Evolutionary conservation across 2,888 invertebrate genomes (phyloP), one percentile per base, ranked within the genome.

Genomic region (Terebella lapidaria): DNA sequence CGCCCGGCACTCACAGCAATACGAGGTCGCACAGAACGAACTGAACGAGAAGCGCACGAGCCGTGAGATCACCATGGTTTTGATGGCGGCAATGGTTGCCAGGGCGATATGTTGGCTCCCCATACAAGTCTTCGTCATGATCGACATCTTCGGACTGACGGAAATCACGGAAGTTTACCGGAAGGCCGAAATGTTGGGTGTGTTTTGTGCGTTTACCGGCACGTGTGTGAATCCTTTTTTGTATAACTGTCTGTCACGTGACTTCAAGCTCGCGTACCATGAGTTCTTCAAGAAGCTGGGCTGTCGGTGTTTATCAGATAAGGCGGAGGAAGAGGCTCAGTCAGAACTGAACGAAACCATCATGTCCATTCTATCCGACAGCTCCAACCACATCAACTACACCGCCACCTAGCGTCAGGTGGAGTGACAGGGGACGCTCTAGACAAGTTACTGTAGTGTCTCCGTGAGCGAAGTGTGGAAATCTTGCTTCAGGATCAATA

Each of bases 311-410:
- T 10, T 29, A 25, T 2, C 10, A 29, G 53, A 47, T 18, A 46
- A 53, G 1, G 54, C 52, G 29, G 60, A 63, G 42, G 56, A 60
- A 5, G 54, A 59, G 35, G 30, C 30, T 47, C 25, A 58, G n/a
- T 20, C 56, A 18, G 66, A 68, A 27, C 61, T 67, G 59, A 68
- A 68, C 47, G 68, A 68, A 42, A 68, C 68, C 25, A 68, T 68
- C 46, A 63, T 68, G 66, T 68, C 68, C 1, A 68, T 68, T 55
- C 63, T 68, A 20, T 65, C 68, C 20, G 68, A 68, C 52, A 65
- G 65, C 30, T 65, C 66, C 30, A 68, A 68, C 57, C 65, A 64
- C 59, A 68, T 68, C 47, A 68, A 68, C 56, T 68, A 68, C 52
- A 51, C 58, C n/a, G n/a, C n/a, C n/a, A n/a, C n/a, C n/a, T n/a